Conservation (phyloP, 2,888 invertebrate species). For the Syrista parreyssii region DNA sequence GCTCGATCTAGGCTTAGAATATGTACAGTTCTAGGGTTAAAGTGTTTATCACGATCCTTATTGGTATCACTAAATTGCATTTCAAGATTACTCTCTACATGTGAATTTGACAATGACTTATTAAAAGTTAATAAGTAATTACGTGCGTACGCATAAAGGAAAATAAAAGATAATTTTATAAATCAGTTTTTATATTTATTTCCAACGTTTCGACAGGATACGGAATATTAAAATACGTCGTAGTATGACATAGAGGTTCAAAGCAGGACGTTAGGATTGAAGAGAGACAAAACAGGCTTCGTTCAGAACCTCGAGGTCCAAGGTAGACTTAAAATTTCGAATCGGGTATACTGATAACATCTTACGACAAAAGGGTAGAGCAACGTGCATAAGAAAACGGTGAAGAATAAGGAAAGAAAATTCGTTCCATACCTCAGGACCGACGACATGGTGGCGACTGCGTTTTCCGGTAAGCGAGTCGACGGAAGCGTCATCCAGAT, state of each 20-base stretch:
- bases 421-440: slow-evolving; percentile 53
- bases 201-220: neutral
- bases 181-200: neutral
- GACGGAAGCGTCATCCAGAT: slow-evolving; percentile 64
- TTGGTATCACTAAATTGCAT: too few species aligned
- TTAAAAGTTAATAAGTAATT: too few species aligned
- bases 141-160: too few species aligned
- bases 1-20: neutral
- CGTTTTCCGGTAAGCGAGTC: slow-evolving; percentile 65
- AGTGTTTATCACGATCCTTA: too few species aligned
- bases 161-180: too few species aligned
- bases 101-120: too few species aligned
- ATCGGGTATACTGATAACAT: neutral
- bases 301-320: neutral
- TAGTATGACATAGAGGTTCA: neutral
- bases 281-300: neutral
- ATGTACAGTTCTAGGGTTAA: too few species aligned
- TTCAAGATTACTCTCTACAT: too few species aligned
- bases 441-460: slow-evolving; percentile 61
- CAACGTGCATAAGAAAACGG: neutral
- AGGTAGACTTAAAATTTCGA: too few species aligned
- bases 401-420: neutral
- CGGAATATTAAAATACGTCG: neutral
- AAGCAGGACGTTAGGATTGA: neutral
- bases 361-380: neutral